These are phyloP conservation scores for Agrochola lota DNA, from an alignment of 2,888 invertebrate genomes.

Conservation along the genomic window DNA sequence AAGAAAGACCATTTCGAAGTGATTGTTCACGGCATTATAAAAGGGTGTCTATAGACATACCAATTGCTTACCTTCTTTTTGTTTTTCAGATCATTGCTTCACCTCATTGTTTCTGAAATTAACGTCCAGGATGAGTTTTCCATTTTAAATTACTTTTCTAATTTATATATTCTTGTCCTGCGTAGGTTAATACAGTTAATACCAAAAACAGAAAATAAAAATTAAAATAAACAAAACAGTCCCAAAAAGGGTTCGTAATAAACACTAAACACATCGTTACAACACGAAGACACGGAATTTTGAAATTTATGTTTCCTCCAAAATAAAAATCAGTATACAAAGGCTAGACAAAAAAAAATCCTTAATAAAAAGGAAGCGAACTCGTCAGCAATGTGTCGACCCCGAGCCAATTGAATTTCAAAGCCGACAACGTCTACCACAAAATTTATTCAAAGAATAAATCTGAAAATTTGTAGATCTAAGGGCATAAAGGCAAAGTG, in stretches of 20 bases:
- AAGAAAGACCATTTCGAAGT: neutral
- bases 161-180: neutral
- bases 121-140: neutral
- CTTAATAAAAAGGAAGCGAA: constrained; percentile 82
- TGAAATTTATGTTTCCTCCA: constrained; percentile 66
- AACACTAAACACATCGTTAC: constrained; percentile 57
- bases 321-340: constrained; percentile 71
- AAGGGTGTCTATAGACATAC: too few relatives aligned
- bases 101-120: neutral
- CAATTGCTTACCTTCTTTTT: too few relatives aligned
- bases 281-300: constrained; percentile 56
- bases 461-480: constrained; percentile 91
- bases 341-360: constrained; percentile 76
- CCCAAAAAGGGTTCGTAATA: constrained; percentile 36
- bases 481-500: constrained; percentile 88
- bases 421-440: constrained; percentile 89
- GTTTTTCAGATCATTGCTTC: neutral
- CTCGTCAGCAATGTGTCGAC: constrained; percentile 89
- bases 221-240: constrained; percentile 17
- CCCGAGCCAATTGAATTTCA: constrained; percentile 90
- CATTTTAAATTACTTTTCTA: neutral
- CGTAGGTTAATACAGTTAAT: too few relatives aligned
- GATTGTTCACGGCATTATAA: too few relatives aligned
- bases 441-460: constrained; percentile 91
- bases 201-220: neutral